A percentile compares a stretch with the other conserved stretches of the same genome.
phyloP scores from a whole-genome alignment of 1,140 invertebrate genomes.

The Mizuhopecten yessoensis region DNA sequence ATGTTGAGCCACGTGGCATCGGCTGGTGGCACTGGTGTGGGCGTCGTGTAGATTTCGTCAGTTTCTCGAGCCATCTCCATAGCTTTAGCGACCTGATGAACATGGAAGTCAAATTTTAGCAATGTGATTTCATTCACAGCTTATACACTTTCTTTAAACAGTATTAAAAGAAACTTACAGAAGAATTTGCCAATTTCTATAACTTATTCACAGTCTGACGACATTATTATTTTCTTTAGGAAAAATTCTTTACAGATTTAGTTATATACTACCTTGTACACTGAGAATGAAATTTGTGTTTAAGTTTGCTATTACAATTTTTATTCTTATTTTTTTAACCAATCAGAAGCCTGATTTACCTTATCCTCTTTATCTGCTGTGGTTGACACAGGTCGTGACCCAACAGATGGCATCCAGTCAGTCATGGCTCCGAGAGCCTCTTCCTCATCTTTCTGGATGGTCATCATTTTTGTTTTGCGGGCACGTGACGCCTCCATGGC shows the following conservation, averaged over 20 bases:
- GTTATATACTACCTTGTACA: no score
- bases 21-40: constrained; percentile 72
- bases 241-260: no score
- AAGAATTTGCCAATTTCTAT: no score
- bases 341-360: neutral
- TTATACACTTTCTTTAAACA: no score
- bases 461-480: constrained; percentile 67
- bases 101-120: no score
- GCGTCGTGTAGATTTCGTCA: constrained; percentile 80
- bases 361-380: neutral
- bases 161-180: no score
- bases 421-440: constrained; percentile 64
- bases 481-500: constrained; percentile 73
- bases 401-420: constrained; percentile 65
- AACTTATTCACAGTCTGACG: no score
- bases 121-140: no score
- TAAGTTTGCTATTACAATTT: no score
- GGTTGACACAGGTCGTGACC: constrained; percentile 15
- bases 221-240: no score
- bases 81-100: constrained; percentile 68
- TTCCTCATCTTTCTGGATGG: constrained; percentile 71
- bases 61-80: constrained; percentile 73
- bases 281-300: no score
- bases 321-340: no score
- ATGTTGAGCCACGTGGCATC: constrained; percentile 81